Evolutionary conservation across 2,888 invertebrate species (phyloP), one percentile per base, ranked within the genome.

Genomic region (Platycheirus albimanus): DNA sequence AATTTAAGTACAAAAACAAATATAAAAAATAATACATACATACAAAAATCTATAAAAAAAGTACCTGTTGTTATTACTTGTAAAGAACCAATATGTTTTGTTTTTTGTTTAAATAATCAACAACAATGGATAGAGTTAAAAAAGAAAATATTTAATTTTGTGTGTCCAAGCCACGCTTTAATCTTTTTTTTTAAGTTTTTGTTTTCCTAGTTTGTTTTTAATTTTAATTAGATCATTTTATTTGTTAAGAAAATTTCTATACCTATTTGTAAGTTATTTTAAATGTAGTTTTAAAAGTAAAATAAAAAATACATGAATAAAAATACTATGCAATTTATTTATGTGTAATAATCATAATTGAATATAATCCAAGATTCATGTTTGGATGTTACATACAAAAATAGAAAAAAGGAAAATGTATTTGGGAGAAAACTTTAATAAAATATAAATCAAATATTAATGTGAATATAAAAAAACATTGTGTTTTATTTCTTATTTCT

Each of bases 371-470:
- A 58, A n/a, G n/a, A n/a, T n/a, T n/a, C 41, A 61, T 71, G 30
- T 54, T 70, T 67, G 54, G 47, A 67, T 76, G 76, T 54, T 66
- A 51, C 41, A 43, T 67, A 45, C 4, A 30, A 61, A 61, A 30
- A 19, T 17, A 45, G 33, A 20, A 28, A 24, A 47, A 49, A 24
- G 4, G 43, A 8, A 41, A 56, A 67, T 24, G 28, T 74, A 58
- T 38, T 36, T 47, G 28, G 36, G 43, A 71, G 54, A 66, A 63
- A 52, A 67, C 36, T 76, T 71, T 54, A 76, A 81, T 67, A 43
- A 77, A 81, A 81, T 67, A 71, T 76, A 58, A 76, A 76, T 76
- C 47, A 76, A 76, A 47, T 76, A 67, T 81, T 17, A 54, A 76
- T 76, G 76, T 81, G 61, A 54, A 49, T 54, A 41, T 17, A 13